Percentiles rank a stretch among this genome's conserved stretches.
Conservation (phyloP, 2,113 vertebrate species). For the Propithecus coquereli region DNA sequence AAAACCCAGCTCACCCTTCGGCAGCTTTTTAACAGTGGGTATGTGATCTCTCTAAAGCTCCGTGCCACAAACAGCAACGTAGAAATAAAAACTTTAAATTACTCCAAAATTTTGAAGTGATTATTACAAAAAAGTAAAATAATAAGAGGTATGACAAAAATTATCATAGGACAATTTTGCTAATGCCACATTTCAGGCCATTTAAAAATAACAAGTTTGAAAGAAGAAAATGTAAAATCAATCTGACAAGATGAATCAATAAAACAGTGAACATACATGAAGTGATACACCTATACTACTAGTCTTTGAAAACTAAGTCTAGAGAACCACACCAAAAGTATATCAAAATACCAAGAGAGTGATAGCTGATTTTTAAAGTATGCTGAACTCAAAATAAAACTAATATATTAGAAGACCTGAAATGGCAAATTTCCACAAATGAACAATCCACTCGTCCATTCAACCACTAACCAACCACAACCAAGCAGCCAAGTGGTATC, state of each 20-base stretch:
- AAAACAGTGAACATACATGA: not conserved
- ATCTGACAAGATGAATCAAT: not conserved
- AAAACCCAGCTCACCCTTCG: not conserved
- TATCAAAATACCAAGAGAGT: not conserved
- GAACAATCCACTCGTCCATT: not conserved
- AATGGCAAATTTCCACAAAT: not conserved
- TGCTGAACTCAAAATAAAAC: constrained; percentile 24
- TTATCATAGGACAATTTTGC: not conserved
- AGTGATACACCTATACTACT: not conserved
- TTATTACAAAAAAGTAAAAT: not conserved
- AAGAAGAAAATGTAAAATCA: not conserved
- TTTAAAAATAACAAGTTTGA: constrained; percentile 5
- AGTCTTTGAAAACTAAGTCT: not conserved
- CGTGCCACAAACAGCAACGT: not conserved
- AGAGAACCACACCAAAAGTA: not conserved
- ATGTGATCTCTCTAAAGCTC: not conserved
- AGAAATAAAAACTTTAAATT: not conserved
- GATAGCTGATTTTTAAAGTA: not conserved
- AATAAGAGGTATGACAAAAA: not conserved
- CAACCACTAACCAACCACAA: not conserved
- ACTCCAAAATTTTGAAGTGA: not conserved
- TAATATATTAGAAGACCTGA: not conserved
- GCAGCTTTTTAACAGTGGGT: not conserved
- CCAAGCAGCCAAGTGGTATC: not conserved
- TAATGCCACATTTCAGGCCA: not conserved